Base-by-base conservation (phyloP, 2,888 invertebrate species). In the Microplitis deprimator region DNA sequence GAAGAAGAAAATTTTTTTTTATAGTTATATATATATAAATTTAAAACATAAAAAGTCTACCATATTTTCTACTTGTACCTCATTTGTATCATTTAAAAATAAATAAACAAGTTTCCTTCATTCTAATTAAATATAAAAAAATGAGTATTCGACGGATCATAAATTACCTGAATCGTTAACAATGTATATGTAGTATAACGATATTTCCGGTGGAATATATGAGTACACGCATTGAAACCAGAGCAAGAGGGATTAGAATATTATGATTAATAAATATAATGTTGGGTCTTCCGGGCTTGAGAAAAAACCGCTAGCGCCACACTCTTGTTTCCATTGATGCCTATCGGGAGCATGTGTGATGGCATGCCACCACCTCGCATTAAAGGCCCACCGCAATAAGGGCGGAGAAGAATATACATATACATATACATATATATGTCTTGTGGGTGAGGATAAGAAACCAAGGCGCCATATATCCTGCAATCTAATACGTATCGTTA, bases 381-480 rank as follows among this genome's bases (percentile, higher is more conserved):
- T 65, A 29, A 29, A 20, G 38, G 65, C 38, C 65, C 29, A 65
- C 20, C 38, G 50, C 50, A 50, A 65, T 29, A 29, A 65, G 65
- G 29, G 38, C 65, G 65, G 38, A 65, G 38, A 65, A 65, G 38
- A 10, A 13, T 13, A 50, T 50, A 50, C 50, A 50, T 50, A 50
- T 50, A 13, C 50, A 50, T 10, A 50, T 50, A 4, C 50, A 50
- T 50, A 50, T 50, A 50, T 50, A 50, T 50, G 8, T 50, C 50
- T 50, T 50, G 20, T 65, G 65, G 2, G 13, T 65, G 29, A 65
- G 38, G 17, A 65, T 20, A 20, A 65, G 29, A 65, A 62, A 65
- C 65, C 62, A 72, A 81, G 80, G 82, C 81, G 81, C 81, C 81
- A 82, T 81, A 80, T 81, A 82, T 83, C 82, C 80, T 83, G 82